Base-by-base conservation (phyloP, 1,140 invertebrate genomes). In the Drosophila punjabiensis region DNA sequence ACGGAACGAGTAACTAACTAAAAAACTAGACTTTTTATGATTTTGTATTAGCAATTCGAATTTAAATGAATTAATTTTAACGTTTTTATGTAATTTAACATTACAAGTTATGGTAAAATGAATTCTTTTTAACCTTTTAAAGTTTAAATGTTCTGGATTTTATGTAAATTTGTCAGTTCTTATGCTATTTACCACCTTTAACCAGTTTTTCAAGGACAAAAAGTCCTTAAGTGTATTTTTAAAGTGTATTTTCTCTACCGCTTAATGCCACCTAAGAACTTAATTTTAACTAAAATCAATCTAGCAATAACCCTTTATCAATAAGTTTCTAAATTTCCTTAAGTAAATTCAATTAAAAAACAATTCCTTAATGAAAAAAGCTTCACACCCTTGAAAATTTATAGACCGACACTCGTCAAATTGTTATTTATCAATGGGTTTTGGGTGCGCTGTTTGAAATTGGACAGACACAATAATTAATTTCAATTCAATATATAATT, bases 401-500 rank as follows among this genome's bases (percentile, higher is more conserved):
- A 71, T 71, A 14, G 14, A 39, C 37, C 20, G 30, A 45, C 64
- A 68, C 9, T 37, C 50, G 11, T 68, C 37, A 52, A n/a, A n/a
- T 47, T 56, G 18, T 48, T 39, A 55, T 71, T 67, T 55, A 37
- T 70, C 68, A 68, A 68, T 30, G 64, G 39, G 33, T 28, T 43
- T 33, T 32, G 6, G 35, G 35, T 18, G 37, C 13, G 24, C 16
- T n/a, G n/a, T 48, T 39, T 33, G 28, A 37, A 50, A 65, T 39
- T 8, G 32, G 20, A 20, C 37, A 28, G 20, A 13, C 41, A 64
- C 32, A 20, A 35, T 66, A 70, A 53, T 66, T 45, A 53, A 53
- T 45, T 53, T 41, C 47, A 43, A 66, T 70, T 53, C 64, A 68
- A 71, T 68, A 35, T 24, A 37, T 56, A 53, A 56, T 56, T 68